Evolutionary conservation across 2,888 invertebrate genomes (phyloP).

Genomic region (Argynnis bischoffii): DNA sequence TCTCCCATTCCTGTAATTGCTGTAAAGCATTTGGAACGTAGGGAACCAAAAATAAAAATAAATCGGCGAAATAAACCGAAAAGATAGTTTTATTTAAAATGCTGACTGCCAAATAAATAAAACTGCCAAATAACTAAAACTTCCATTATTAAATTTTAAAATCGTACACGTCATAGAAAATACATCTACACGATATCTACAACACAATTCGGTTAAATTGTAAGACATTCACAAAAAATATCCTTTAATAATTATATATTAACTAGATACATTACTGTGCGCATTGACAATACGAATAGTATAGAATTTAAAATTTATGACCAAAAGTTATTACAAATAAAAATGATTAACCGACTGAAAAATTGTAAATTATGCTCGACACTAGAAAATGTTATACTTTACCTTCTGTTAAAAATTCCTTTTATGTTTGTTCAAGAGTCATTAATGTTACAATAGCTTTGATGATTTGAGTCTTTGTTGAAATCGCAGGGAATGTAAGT

Average conservation of each 20-base stretch:
- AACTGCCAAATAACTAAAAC: too few relatives aligned
- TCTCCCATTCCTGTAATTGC: too few relatives aligned
- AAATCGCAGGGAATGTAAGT: too few relatives aligned
- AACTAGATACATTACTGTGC: conserved; percentile 65
- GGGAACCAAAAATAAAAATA: too few relatives aligned
- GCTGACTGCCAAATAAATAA: background rate
- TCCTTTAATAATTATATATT: conserved; percentile 40
- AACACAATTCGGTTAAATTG: conserved; percentile 43
- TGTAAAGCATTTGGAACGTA: too few relatives aligned
- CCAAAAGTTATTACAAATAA: conserved; percentile 46
- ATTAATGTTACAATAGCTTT: too few relatives aligned
- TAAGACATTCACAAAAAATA: conserved; percentile 49
- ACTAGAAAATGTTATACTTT: conserved; percentile 26
- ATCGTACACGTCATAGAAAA: conserved; percentile 28
- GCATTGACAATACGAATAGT: conserved; percentile 69
- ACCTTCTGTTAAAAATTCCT: too few relatives aligned
- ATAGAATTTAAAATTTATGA: conserved; percentile 58
- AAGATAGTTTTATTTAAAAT: too few relatives aligned
- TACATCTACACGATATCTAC: conserved; percentile 35
- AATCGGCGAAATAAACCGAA: too few relatives aligned
- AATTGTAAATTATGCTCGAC: background rate
- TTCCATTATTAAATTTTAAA: conserved; percentile 33
- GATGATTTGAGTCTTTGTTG: too few relatives aligned
- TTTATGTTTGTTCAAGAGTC: too few relatives aligned
- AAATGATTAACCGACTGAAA: conserved; percentile 9